A percentile compares a stretch with the other conserved stretches of the same genome.
phyloP scores from a whole-genome alignment of 2,113 vertebrate genomes.

The Heterotilapia buettikoferi region DNA sequence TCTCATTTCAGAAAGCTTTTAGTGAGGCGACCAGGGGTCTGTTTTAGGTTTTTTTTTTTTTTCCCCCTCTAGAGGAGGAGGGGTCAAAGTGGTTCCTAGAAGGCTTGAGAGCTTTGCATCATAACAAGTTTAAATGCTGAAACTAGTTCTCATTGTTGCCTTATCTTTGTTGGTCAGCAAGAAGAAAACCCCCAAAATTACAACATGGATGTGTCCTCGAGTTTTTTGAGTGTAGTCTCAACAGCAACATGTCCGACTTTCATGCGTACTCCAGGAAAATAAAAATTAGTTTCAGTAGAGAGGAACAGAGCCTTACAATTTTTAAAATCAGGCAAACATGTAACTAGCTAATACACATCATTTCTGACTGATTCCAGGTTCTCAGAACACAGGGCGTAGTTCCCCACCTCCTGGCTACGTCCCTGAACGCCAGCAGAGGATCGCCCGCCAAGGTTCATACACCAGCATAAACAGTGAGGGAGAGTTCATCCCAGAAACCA shows the following conservation, averaged over 20 bases:
- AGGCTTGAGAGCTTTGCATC: not conserved
- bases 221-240: not conserved
- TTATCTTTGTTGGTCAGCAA: not conserved
- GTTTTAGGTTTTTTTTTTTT: constrained; percentile 8
- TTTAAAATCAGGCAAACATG: not conserved
- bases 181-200: not conserved
- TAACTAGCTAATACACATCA: not conserved
- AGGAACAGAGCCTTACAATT: not conserved
- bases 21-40: constrained; percentile 49
- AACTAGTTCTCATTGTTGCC: not conserved
- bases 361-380: constrained; percentile 68
- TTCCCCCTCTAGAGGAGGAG: not conserved
- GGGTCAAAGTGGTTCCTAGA: not conserved
- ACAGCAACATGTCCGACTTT: not conserved
- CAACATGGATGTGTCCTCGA: not conserved
- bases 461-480: constrained; percentile 97
- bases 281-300: not conserved
- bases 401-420: constrained; percentile 94
- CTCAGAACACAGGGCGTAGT: constrained; percentile 89
- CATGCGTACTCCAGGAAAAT: not conserved
- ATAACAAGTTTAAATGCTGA: not conserved
- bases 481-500: constrained; percentile 95
- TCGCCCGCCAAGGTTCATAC: constrained; percentile 93
- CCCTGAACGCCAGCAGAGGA: constrained; percentile 89
- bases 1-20: constrained; percentile 59